A percentile compares a stretch with the other conserved stretches of the same genome.
These are phyloP conservation scores for Zosterops borbonicus DNA, from an alignment of 2,113 vertebrate genomes.

Conservation along the genomic window DNA sequence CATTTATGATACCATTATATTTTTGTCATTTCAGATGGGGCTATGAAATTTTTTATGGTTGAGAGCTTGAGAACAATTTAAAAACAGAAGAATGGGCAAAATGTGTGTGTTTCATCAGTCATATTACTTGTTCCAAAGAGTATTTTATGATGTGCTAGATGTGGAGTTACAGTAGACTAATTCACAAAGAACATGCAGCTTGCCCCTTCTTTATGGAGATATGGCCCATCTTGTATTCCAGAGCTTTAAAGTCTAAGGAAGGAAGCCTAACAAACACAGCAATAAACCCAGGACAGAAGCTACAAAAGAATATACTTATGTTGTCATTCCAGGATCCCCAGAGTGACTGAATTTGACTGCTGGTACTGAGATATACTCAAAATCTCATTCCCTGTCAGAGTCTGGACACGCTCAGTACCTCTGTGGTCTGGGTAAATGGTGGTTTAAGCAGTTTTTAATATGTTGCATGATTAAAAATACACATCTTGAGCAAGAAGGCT, in stretches of 20 bases:
- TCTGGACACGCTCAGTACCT: background rate
- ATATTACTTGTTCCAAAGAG: fast-evolving
- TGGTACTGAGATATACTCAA: background rate
- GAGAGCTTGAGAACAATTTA: background rate
- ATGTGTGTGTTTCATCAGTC: background rate
- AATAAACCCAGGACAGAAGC: background rate
- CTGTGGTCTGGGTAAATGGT: fast-evolving
- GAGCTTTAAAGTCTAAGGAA: background rate
- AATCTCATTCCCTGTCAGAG: background rate
- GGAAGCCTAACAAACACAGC: background rate
- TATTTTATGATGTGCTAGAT: background rate
- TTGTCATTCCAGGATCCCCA: background rate
- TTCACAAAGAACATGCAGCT: background rate
- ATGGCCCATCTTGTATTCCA: background rate
- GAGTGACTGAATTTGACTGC: background rate
- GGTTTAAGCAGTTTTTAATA: background rate
- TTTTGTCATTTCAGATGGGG: background rate
- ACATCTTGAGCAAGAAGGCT: background rate
- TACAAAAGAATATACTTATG: background rate
- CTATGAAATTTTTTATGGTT: background rate
- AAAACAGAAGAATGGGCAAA: background rate
- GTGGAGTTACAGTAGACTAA: background rate
- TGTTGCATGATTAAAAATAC: background rate
- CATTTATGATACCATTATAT: fast-evolving
- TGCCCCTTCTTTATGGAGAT: background rate